Evolutionary conservation across 1,140 invertebrate species (phyloP).

Genomic region (Luehdorfia chinensis): DNA sequence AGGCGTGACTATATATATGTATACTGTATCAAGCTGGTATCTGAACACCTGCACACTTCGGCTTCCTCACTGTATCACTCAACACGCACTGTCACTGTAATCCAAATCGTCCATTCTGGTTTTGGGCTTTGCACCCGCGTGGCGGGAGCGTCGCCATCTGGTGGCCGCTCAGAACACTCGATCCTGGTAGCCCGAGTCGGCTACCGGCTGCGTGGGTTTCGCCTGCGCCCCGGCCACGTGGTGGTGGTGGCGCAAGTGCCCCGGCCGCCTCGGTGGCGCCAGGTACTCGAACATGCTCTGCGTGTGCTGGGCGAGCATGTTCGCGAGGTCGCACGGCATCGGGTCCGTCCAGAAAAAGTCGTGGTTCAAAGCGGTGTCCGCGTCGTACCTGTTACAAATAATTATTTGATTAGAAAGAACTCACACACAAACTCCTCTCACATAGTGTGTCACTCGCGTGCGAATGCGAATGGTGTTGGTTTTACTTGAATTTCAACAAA

Average conservation of each 20-base stretch:
- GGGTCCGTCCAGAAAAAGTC: constrained; percentile 99
- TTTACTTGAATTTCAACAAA: too few relatives aligned
- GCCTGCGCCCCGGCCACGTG: constrained; percentile 78
- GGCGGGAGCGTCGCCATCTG: not conserved
- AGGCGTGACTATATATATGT: too few relatives aligned
- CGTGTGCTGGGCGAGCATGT: constrained; percentile 95
- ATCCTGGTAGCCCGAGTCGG: constrained; percentile 86
- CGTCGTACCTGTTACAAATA: constrained; percentile 80
- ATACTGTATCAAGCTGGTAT: too few relatives aligned
- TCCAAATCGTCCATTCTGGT: too few relatives aligned
- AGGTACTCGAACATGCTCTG: constrained; percentile 98
- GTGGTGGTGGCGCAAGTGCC: constrained; percentile 84
- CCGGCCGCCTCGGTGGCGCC: constrained; percentile 86
- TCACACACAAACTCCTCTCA: too few relatives aligned
- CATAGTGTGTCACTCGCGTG: too few relatives aligned
- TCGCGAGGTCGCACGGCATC: constrained; percentile 93
- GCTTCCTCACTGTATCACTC: too few relatives aligned
- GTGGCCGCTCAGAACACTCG: constrained; percentile 81
- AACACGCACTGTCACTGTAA: too few relatives aligned
- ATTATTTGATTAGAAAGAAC: too few relatives aligned
- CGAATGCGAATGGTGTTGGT: too few relatives aligned
- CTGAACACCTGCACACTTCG: too few relatives aligned
- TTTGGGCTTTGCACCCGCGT: too few relatives aligned
- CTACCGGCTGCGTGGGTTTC: constrained; percentile 76
- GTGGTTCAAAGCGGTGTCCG: constrained; percentile 96